Evolutionary conservation across 2,113 vertebrate genomes (phyloP), one percentile per base, ranked within the genome.

Genomic region (Ginglymostoma cirratum): DNA sequence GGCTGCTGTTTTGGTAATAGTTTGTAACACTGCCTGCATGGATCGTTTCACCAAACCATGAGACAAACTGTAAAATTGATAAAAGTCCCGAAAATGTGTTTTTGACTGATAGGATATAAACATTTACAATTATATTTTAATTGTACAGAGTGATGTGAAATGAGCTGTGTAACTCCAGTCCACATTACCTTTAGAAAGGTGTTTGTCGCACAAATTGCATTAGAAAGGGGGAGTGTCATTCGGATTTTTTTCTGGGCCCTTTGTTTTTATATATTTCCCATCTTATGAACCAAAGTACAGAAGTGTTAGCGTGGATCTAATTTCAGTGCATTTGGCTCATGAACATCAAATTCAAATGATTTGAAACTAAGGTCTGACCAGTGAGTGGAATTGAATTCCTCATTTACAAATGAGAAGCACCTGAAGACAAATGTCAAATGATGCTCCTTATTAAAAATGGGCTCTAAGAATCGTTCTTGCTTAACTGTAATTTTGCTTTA

Each of bases 401-500:
- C 52, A 87, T 52, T 96, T 96, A 27, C 48, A 55, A 34, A 67
- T 24, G 10, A 96, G 15, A 38, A 83, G 0, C 83, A 78, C 15
- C 1, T 83, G 27, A 95, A 80, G 78, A 85, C 45, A 38, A 45
- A 30, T 85, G 23, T 61, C 10, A 21, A 10, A 61, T 72, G 45
- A 48, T 87, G 42, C 69, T 85, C 19, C 80, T 67, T n/a, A 12
- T 87, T 87, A n/a, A 96, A 96, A 86, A 27, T 85, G 65, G 30
- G 67, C n/a, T 65, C 67, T 85, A n/a, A 66, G 61, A 96, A 86
- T 86, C 34, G 21, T 96, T 96, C 80, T 85, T 87, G 76, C 52
- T 72, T 67, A 87, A 96, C 67, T 90, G 80, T 69, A 52, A 78
- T 85, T 95, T 95, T 95, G 48, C 27, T 90, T 96, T n/a, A 17